Conservation (phyloP, 2,888 invertebrate genomes). For the Tinea semifulvella region DNA sequence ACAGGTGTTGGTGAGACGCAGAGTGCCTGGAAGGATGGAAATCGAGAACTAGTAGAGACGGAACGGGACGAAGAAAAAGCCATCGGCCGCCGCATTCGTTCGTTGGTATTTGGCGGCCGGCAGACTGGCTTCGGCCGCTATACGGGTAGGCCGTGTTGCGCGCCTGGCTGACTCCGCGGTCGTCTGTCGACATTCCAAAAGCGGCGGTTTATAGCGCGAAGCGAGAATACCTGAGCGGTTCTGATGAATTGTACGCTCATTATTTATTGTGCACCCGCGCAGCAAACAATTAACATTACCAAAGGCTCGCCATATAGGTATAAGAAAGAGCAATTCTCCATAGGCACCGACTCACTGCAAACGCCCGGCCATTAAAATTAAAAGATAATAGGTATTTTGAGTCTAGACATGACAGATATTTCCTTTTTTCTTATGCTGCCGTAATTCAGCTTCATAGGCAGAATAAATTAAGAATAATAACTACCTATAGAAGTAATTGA, state of each 20-base stretch:
- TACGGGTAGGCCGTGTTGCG: not conserved
- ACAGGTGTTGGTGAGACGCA: conserved; percentile 11
- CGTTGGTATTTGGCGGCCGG: conserved; percentile 10
- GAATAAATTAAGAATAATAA: too few species aligned
- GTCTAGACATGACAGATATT: too few species aligned
- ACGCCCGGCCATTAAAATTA: not conserved
- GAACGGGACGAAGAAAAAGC: conserved; percentile 8
- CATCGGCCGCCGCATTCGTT: conserved; percentile 4
- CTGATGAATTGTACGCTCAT: conserved; percentile 49
- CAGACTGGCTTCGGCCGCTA: conserved; percentile 3
- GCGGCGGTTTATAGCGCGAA: conserved; percentile 54
- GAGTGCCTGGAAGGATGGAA: conserved; percentile 1
- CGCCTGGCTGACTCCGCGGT: not conserved
- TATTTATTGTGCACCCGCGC: conserved; percentile 38
- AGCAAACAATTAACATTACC: conserved; percentile 25
- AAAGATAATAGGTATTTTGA: too few species aligned
- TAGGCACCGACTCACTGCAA: not conserved
- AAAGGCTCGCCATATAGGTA: conserved; percentile 4
- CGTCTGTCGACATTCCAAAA: conserved; percentile 49
- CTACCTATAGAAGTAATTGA: too few species aligned
- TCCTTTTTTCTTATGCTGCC: too few species aligned
- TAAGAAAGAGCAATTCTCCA: not conserved
- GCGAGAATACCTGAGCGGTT: conserved; percentile 52
- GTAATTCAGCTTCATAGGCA: too few species aligned
- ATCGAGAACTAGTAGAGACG: conserved; percentile 6